Base-by-base conservation (phyloP, 1,140 invertebrate genomes). In the Drosophila truncata region DNA sequence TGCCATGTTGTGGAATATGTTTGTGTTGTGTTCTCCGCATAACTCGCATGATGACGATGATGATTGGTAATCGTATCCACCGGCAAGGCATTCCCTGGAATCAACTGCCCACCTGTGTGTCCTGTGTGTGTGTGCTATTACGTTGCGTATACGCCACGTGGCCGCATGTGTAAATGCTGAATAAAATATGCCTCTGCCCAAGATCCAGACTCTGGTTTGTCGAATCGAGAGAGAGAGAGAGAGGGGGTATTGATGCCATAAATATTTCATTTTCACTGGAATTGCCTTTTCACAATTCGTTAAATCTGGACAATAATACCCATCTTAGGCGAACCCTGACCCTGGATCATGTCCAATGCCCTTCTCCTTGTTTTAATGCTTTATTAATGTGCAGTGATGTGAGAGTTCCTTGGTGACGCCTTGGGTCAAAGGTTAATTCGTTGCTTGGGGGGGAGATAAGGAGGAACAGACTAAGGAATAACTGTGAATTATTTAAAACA, bases 211-310 rank as follows among this genome's bases (percentile, higher is more conserved):
- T 3, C 1, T 18, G 27, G 25, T 8, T 16, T 16, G 23, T 16
- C 62, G 33, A 55, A 47, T 67, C 23, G 62, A 16, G 14, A 31
- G 65, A 41, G 41, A 11, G 18, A 13, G 44, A 5, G 6, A 4
- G 13, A 18, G n/a, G 13, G 23, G 25, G 9, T 8, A 46, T 11
- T 55, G 27, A n/a, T 71, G 69, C 35, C 66, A 72, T 72, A 41
- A 72, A 72, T 72, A 72, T 59, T 72, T 72, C 41, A 71, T 72
- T 59, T 72, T 72, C 66, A 35, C 72, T 59, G 20, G 54, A 73
- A 72, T 73, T 73, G 70, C 67, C 70, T 73, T 72, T 72, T 72
- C 70, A 60, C 55, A 72, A 60, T 60, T 73, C 70, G 66, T 72
- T 72, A 72, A 72, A 50, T 72, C 69, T 72, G 35, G 52, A 50